Conservation (phyloP, 2,797 vertebrate genomes). For the Lacerta bilineata region DNA sequence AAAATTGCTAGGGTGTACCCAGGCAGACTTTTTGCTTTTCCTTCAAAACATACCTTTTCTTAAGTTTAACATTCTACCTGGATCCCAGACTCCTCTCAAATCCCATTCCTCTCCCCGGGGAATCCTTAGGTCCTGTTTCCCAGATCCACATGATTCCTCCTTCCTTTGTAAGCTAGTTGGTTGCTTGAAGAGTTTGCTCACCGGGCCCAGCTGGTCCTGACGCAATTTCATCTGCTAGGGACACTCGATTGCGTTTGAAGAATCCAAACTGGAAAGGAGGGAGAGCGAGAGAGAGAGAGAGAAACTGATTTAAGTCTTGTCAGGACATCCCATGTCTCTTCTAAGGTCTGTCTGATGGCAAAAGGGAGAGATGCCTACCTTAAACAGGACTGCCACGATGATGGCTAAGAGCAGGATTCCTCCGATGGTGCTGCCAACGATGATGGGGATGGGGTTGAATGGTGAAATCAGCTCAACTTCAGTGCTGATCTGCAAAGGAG, state of each 20-base stretch:
- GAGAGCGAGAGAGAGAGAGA: background rate
- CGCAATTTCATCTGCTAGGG: background rate
- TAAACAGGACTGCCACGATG: slow-evolving; percentile 24
- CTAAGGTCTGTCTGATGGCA: too few relatives aligned
- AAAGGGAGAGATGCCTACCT: background rate
- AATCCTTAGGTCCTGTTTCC: background rate
- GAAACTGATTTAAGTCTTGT: background rate
- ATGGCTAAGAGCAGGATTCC: slow-evolving; percentile 37
- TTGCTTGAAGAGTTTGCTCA: background rate
- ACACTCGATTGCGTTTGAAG: slow-evolving; percentile 20
- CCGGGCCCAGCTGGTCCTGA: background rate
- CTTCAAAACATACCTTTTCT: too few relatives aligned
- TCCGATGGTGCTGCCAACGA: slow-evolving; percentile 26
- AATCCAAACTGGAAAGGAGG: slow-evolving; percentile 29
- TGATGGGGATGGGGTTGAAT: slow-evolving; percentile 31
- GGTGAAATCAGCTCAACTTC: slow-evolving; percentile 33
- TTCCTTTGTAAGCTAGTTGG: background rate
- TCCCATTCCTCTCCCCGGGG: background rate
- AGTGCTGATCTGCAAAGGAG: slow-evolving; percentile 37
- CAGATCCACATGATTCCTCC: background rate
- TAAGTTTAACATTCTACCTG: background rate
- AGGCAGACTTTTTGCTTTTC: too few relatives aligned
- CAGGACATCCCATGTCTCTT: background rate
- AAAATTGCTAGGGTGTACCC: background rate
- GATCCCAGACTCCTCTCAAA: background rate